Conservation (phyloP, 2,888 invertebrate genomes). For the Lymantria dispar region DNA sequence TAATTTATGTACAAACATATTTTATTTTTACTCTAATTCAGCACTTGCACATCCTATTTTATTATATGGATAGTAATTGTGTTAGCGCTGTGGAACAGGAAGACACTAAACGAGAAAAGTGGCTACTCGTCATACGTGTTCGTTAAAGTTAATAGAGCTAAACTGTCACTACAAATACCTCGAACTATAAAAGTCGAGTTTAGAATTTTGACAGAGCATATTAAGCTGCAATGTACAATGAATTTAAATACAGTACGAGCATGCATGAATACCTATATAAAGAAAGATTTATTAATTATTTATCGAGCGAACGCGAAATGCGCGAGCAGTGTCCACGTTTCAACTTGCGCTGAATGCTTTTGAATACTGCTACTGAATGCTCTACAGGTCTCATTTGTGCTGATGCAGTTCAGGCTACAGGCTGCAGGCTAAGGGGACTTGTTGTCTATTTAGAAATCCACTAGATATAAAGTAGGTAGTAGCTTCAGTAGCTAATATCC, state of each 20-base stretch:
- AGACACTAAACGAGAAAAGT: constrained; percentile 52
- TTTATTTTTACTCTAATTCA: not conserved
- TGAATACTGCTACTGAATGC: no score
- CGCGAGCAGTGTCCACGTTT: no score
- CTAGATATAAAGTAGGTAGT: no score
- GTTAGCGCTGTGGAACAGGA: constrained; percentile 47
- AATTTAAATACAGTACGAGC: not conserved
- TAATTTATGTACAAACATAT: not conserved
- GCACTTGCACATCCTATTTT: constrained; percentile 13
- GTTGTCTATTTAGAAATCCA: no score
- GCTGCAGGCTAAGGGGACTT: no score
- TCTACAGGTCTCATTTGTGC: no score
- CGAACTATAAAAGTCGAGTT: not conserved
- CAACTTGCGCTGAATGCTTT: no score
- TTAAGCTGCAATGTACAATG: not conserved
- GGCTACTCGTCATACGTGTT: constrained; percentile 16
- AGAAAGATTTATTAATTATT: no score
- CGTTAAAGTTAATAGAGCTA: not conserved
- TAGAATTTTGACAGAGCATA: not conserved
- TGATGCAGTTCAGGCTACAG: no score
- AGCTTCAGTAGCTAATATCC: constrained; percentile 1
- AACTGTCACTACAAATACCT: not conserved
- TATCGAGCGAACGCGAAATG: no score
- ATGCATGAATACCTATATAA: no score
- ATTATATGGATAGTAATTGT: constrained; percentile 38